Conservation (phyloP, 2,797 vertebrate species). For the Sardinella longiceps region DNA sequence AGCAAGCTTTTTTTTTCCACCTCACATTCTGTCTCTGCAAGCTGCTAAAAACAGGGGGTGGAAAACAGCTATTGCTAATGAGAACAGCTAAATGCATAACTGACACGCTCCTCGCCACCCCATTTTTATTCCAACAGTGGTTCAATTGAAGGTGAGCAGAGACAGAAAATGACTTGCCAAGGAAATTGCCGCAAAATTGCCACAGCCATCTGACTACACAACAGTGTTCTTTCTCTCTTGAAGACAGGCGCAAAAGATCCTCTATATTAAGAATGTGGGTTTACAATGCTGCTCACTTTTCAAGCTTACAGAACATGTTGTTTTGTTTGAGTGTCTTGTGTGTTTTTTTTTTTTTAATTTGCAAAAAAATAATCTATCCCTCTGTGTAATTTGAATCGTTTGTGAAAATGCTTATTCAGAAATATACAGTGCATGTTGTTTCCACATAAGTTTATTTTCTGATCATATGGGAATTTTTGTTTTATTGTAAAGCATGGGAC, state of each 20-base stretch:
- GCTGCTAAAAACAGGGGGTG: constrained; percentile 12
- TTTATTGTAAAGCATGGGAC: no score
- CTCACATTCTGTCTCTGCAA: neutral
- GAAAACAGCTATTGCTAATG: constrained; percentile 13
- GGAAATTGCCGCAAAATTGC: constrained; percentile 5
- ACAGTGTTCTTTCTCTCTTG: neutral
- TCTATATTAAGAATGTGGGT: neutral
- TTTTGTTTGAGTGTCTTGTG: no score
- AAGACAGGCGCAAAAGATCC: neutral
- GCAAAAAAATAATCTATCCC: neutral
- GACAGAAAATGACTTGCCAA: constrained; percentile 14
- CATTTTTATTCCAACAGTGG: neutral
- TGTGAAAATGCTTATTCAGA: no score
- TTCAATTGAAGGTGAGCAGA: constrained; percentile 16
- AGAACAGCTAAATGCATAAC: constrained; percentile 9
- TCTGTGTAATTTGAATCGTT: neutral
- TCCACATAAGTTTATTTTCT: neutral
- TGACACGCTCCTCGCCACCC: neutral
- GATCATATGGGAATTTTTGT: no score
- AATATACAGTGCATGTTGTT: no score
- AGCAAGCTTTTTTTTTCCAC: neutral
- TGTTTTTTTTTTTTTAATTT: neutral
- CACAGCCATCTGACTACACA: neutral
- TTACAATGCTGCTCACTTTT: neutral
- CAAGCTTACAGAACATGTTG: neutral